These are phyloP conservation scores for Callospermophilus lateralis DNA, from an alignment of 2,113 vertebrate species.

Conservation along the genomic window DNA sequence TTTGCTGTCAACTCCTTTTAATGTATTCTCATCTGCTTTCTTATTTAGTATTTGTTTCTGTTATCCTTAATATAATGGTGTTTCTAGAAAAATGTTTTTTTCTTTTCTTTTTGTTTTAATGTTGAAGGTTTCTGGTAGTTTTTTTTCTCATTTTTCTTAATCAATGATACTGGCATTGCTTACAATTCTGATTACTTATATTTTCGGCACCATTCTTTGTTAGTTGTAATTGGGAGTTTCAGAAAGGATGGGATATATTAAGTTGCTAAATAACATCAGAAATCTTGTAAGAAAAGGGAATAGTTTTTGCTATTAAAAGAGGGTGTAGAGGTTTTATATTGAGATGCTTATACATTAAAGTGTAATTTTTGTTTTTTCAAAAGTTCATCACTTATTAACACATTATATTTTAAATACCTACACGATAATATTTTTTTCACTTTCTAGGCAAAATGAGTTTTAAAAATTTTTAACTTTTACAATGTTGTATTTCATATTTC, in stretches of 20 bases:
- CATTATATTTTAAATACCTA: not conserved
- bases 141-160: constrained; percentile 46
- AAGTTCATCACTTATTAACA: not conserved
- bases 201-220: not conserved
- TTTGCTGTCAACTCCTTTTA: not conserved
- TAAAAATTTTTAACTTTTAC: not conserved
- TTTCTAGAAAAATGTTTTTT: not conserved
- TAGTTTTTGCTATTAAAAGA: constrained; percentile 13
- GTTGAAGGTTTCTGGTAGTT: not conserved
- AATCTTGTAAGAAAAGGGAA: constrained; percentile 34
- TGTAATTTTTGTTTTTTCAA: constrained; percentile 44
- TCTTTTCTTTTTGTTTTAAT: not conserved
- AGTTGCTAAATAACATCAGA: not conserved
- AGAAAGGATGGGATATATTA: not conserved
- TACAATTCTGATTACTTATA: not conserved
- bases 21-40: not conserved
- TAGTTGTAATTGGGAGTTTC: not conserved
- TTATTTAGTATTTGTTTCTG: constrained; percentile 48
- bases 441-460: not conserved
- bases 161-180: not conserved
- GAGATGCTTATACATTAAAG: not conserved
- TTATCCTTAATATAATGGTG: constrained; percentile 18
- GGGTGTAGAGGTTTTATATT: not conserved
- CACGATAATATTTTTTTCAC: not conserved
- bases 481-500: not conserved